Evolutionary conservation across 2,888 invertebrate species (phyloP).

Genomic region (Agriotes lineatus): DNA sequence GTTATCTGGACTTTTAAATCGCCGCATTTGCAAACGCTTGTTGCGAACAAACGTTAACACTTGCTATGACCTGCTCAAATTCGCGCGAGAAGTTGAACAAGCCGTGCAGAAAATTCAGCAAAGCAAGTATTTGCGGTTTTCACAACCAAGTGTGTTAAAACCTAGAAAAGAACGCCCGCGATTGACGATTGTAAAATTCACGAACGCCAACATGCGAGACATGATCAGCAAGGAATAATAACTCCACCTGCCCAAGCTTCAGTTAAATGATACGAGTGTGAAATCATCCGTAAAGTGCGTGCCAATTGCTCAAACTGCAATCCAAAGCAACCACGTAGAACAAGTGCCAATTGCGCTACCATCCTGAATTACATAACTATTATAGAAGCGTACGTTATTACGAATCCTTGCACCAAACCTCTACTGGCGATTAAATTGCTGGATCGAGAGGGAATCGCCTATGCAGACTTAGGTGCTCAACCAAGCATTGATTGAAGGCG

Average conservation of each 20-base stretch:
- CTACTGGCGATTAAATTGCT: neutral
- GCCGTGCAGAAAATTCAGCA: neutral
- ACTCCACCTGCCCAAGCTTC: neutral
- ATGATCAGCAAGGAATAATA: neutral
- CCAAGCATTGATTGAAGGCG: neutral
- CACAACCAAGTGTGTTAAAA: neutral
- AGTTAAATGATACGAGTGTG: neutral
- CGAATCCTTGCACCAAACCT: neutral
- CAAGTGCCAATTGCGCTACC: neutral
- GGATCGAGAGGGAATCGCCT: neutral
- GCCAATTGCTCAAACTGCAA: neutral
- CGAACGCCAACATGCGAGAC: neutral
- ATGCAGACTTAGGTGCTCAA: neutral
- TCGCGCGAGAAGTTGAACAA: neutral
- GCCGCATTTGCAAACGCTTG: neutral
- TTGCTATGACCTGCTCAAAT: neutral
- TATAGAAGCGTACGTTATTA: neutral
- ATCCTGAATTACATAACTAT: neutral
- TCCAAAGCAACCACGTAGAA: too few species aligned
- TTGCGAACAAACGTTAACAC: neutral
- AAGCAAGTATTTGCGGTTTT: neutral
- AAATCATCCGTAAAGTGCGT: neutral
- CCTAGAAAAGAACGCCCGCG: neutral
- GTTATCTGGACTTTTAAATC: neutral
- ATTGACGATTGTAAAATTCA: neutral